Conservation (phyloP, 2,888 invertebrate genomes). For the Euzetes globulus region DNA sequence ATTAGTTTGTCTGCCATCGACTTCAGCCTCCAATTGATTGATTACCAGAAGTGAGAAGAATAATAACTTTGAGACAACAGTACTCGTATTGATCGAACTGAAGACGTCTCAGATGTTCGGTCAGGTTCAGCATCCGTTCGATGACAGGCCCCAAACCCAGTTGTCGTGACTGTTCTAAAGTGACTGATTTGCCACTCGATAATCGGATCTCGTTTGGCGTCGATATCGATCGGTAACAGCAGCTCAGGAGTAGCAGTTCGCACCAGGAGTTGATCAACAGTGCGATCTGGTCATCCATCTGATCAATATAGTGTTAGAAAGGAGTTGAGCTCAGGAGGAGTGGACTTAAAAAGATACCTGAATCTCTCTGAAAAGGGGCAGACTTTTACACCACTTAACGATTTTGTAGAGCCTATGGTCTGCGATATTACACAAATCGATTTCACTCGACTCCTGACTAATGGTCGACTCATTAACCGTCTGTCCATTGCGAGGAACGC, state of each 20-base stretch:
- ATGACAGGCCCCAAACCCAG: conserved; percentile 65
- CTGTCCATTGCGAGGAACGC: neutral
- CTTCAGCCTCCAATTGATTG: conserved; percentile 41
- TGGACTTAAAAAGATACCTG: conserved; percentile 50
- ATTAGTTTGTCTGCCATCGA: no score
- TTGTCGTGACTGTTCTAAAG: conserved; percentile 60
- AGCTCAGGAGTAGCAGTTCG: conserved; percentile 79
- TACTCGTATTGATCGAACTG: conserved; percentile 92
- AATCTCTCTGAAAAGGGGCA: conserved; percentile 92
- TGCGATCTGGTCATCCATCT: conserved; percentile 97
- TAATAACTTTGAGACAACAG: conserved; percentile 90
- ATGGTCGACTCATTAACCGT: conserved; percentile 50
- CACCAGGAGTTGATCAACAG: conserved; percentile 96
- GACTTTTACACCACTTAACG: conserved; percentile 95
- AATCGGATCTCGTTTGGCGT: conserved; percentile 72
- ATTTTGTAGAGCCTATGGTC: conserved; percentile 93
- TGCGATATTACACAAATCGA: conserved; percentile 84
- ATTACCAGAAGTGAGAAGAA: conserved; percentile 79
- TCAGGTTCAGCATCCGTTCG: conserved; percentile 87
- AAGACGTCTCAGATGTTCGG: conserved; percentile 78
- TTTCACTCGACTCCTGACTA: conserved; percentile 68
- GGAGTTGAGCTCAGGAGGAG: no score
- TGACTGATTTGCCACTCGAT: conserved; percentile 55
- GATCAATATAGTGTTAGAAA: no score
- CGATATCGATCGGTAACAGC: conserved; percentile 85